Evolutionary conservation across 2,888 invertebrate genomes (phyloP), one percentile per base, ranked within the genome.

Genomic region (Melieria crassipennis): DNA sequence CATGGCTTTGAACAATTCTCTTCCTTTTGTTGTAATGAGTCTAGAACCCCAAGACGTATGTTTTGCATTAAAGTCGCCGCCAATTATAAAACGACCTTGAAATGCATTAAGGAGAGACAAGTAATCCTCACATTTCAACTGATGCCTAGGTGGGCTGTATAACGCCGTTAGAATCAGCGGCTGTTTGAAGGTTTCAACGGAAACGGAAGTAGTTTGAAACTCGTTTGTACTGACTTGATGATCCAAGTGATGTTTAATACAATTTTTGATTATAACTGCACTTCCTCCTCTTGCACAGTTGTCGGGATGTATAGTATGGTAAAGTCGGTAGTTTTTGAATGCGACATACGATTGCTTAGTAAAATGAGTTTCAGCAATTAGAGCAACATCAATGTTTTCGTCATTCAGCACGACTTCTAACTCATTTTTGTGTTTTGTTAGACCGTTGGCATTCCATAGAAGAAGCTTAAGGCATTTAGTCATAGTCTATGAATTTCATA

Each of bases 371-470:
- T 56, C 56, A 2, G 56, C n/a, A 13, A 56, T 56, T 5, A 56
- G 16, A n/a, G 13, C n/a, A 13, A 56, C 56, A 16, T 56, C 56
- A 11, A 13, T 42, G 30, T 30, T 58, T 58, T 16, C 58, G n/a
- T 5, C 43, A 6, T 30, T 30, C 7, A 42, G 30, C 4, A 58
- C 43, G 7, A 58, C 7, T 58, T 58, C 42, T 58, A 58, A 10
- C 42, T 58, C 58, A 58, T 58, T 30, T 42, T 58, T 58, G 30
- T 58, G 58, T 16, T 42, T 58, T 11, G 43, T 7, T 58, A 58
- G 10, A 30, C 58, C 42, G 6, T 58, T 58, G 9, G 58, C 16
- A 30, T 58, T 58, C 7, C 58, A 30, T 30, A 58, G 11, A 9
- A 58, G 30, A 30, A 30, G 30, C 30, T 30, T 1, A 30, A 30